phyloP scores from a whole-genome alignment of 1,140 invertebrate species.

The Zaprionus tsacasi region DNA sequence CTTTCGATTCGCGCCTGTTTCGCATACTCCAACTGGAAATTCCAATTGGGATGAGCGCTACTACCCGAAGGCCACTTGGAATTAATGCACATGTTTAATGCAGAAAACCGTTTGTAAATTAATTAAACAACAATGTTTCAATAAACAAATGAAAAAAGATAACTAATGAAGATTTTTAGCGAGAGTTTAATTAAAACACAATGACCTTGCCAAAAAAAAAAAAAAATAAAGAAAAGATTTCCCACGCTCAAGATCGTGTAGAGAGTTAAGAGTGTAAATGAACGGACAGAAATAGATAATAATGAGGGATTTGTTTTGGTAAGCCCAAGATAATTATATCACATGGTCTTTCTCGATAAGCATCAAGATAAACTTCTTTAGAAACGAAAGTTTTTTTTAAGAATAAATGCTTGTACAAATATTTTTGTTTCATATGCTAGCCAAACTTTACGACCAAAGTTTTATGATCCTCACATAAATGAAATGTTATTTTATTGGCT shows the following conservation, averaged over 20 bases:
- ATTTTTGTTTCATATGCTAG: neutral
- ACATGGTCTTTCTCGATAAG: neutral
- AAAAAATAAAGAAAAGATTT: conserved; percentile 7
- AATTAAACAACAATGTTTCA: conserved; percentile 9
- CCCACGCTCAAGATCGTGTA: neutral
- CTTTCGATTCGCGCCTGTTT: conserved; percentile 2
- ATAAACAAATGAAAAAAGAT: neutral
- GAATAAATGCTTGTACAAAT: neutral
- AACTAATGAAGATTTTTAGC: neutral
- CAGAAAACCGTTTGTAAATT: conserved; percentile 2
- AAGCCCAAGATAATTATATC: neutral
- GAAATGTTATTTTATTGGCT: neutral
- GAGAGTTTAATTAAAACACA: neutral
- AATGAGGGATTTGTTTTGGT: neutral
- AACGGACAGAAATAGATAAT: neutral
- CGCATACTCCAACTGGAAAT: conserved; percentile 15
- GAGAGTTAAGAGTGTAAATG: neutral
- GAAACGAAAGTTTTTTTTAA: neutral
- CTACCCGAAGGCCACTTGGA: conserved; percentile 25
- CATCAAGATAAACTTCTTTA: neutral
- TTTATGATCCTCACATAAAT: neutral
- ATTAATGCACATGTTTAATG: conserved; percentile 31
- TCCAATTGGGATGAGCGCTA: conserved; percentile 5
- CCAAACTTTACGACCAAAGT: neutral
- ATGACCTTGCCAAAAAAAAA: conserved; percentile 21